Evolutionary conservation across 1,140 invertebrate genomes (phyloP), one percentile per base, ranked within the genome.

Genomic region (Calliopsis andreniformis): DNA sequence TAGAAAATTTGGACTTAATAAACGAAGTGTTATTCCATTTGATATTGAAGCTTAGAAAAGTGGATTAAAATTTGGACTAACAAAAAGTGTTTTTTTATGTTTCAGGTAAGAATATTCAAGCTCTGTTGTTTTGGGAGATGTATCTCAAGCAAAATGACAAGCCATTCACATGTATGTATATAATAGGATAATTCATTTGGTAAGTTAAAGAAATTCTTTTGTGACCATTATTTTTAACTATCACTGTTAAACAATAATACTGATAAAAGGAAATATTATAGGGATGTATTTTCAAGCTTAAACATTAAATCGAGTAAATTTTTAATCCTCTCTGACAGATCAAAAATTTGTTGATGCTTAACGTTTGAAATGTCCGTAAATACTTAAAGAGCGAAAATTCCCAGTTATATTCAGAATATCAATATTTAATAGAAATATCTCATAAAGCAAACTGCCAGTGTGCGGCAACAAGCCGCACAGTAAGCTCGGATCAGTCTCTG

Each of bases 341-440:
- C 6, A 8, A 2, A 8, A 49, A 49, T 49, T 4, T 20, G 20
- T 49, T n/a, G 7, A 30, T 6, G 5, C 0, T 32, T 18, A 8
- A 12, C 8, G 25, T 30, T 32, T 7, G 7, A 10, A 14, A 20
- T 16, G 30, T 47, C 30, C 16, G 47, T 47, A 32, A 49, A 32
- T 61, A 10, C 14, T 30, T 55, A 12, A 5, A 8, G 0, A 18
- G 16, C 28, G 1, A 6, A 49, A 20, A 20, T 49, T n/a, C 3
- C 25, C n/a, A n/a, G 16, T 0, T 23, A 2, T 20, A 39, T 5
- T 28, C 1, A n/a, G 18, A 42, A 55, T 42, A 53, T 18, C 49
- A 32, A 39, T 28, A 28, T 42, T 55, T 55, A 39, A 67, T 55
- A 42, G 32, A 39, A 67, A 42, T 14, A 55, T 63, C n/a, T 45